Conservation (phyloP, 2,113 vertebrate species). For the Strix aluco region DNA sequence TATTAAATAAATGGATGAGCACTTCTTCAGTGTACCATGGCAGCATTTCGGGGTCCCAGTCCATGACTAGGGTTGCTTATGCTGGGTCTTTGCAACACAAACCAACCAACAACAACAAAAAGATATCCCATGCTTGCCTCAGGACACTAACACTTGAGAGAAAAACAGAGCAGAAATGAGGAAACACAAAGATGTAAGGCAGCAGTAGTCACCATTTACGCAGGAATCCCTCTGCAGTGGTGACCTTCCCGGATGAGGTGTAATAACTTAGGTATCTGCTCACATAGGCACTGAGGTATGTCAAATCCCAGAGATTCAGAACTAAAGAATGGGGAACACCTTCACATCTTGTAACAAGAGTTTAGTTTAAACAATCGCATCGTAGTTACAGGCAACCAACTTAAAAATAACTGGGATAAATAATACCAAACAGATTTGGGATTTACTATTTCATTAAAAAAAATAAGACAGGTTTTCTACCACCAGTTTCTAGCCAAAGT, state of each 20-base stretch:
- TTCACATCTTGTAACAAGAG: neutral
- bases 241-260: neutral
- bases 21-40: neutral
- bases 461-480: neutral
- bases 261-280: neutral
- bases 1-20: neutral
- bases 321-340: conserved; percentile 23
- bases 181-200: neutral
- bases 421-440: neutral
- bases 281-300: neutral
- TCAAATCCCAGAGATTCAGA: neutral
- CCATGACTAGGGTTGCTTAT: neutral
- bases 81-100: neutral
- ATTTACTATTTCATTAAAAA: neutral
- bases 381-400: neutral
- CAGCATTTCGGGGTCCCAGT: neutral
- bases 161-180: neutral
- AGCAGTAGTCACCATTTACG: neutral
- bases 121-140: neutral
- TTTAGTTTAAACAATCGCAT: neutral
- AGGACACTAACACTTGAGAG: neutral
- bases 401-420: neutral
- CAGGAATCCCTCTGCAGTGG: neutral
- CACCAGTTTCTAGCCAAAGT: neutral
- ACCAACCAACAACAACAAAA: neutral